These are phyloP conservation scores for Dromas ardeola DNA, from an alignment of 2,113 vertebrate genomes.

Conservation along the genomic window DNA sequence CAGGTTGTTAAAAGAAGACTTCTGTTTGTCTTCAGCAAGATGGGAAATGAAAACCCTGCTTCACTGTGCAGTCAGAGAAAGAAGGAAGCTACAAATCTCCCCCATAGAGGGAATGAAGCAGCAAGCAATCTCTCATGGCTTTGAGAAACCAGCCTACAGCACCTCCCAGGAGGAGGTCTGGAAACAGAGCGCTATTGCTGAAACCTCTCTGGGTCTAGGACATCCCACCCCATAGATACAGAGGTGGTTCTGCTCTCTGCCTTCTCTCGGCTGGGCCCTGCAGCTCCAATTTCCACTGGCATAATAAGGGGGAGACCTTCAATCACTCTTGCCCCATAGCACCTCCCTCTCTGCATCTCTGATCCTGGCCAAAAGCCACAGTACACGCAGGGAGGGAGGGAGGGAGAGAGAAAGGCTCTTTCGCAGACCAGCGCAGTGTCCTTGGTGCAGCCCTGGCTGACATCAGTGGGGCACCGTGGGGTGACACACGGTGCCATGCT, in stretches of 20 bases:
- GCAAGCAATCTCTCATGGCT: neutral
- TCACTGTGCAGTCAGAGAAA: neutral
- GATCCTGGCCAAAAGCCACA: neutral
- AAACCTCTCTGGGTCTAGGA: neutral
- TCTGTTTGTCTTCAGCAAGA: neutral
- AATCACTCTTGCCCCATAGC: neutral
- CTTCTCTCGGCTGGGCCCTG: neutral
- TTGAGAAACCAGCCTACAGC: neutral
- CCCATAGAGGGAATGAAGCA: constrained; percentile 24
- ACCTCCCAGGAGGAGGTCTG: neutral
- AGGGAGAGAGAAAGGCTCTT: neutral
- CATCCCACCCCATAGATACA: neutral
- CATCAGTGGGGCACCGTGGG: rapidly evolving
- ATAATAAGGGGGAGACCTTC: neutral
- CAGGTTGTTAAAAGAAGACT: neutral
- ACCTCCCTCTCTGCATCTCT: neutral
- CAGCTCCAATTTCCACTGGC: neutral
- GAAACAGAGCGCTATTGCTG: neutral
- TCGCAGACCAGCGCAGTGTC: neutral
- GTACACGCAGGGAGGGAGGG: neutral
- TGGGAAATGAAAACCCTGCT: neutral
- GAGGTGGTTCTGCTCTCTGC: neutral
- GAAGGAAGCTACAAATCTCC: neutral
- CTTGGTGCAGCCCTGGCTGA: neutral
- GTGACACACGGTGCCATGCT: neutral